These are phyloP conservation scores for Solenodon paradoxus DNA, from an alignment of 2,113 vertebrate species.

Conservation along the genomic window DNA sequence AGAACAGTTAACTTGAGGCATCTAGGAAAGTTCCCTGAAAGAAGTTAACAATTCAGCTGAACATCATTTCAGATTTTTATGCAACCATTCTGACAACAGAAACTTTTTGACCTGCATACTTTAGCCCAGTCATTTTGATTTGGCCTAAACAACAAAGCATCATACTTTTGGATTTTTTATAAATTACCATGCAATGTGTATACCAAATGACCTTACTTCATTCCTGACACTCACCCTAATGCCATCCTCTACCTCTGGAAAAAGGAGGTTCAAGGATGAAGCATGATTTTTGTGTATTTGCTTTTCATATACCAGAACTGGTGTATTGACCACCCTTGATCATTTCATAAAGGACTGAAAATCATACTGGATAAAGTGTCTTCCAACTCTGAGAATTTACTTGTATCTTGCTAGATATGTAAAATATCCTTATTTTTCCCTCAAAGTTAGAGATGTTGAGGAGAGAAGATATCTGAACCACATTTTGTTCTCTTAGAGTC, in stretches of 20 bases:
- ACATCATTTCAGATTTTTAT: neutral
- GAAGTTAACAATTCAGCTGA: neutral
- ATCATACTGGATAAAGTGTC: neutral
- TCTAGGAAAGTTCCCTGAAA: neutral
- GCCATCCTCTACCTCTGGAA: conserved; percentile 7
- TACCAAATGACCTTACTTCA: conserved; percentile 2
- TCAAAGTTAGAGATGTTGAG: neutral
- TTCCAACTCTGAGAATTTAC: neutral
- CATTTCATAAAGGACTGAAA: neutral
- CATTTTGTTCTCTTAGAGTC: neutral
- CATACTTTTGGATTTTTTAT: neutral
- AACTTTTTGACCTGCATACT: conserved; percentile 29
- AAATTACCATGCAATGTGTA: conserved; percentile 40
- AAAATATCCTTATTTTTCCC: neutral
- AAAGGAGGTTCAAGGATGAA: neutral
- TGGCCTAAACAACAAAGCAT: conserved; percentile 19
- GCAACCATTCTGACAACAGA: conserved; percentile 6
- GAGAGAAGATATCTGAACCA: neutral
- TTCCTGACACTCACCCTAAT: neutral
- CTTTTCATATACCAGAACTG: neutral
- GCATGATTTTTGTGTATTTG: neutral
- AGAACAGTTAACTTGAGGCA: neutral
- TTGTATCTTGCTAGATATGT: neutral
- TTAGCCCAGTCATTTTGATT: conserved; percentile 39
- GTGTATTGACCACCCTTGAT: neutral